phyloP scores from a whole-genome alignment of 64 coral and sea anemone genomes.

The Trachythela sp. region DNA sequence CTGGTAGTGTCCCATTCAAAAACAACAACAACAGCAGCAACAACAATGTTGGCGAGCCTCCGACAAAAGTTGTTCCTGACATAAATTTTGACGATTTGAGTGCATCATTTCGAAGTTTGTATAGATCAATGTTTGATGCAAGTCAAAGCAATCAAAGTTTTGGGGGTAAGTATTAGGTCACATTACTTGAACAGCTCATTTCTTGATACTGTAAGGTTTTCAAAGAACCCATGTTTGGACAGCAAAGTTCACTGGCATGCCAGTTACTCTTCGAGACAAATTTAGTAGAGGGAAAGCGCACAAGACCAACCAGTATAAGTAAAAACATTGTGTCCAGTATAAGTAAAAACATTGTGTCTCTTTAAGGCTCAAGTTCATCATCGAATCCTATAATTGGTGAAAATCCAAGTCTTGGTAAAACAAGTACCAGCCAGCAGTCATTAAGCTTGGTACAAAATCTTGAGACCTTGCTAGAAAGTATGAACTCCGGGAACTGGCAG shows the following conservation, averaged over 20 bases:
- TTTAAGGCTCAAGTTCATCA: neutral
- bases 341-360: neutral
- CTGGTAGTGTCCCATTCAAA: constrained; percentile 27
- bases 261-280: too few species aligned
- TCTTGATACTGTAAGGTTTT: too few species aligned
- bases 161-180: constrained; percentile 51
- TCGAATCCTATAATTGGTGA: neutral
- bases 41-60: constrained; percentile 72
- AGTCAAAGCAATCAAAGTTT: constrained; percentile 61
- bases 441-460: constrained; percentile 61
- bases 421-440: constrained; percentile 5
- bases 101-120: constrained; percentile 94
- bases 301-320: too few species aligned
- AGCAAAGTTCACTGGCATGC: too few species aligned
- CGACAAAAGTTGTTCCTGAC: constrained; percentile 83
- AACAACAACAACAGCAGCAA: constrained; percentile 42
- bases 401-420: constrained; percentile 3
- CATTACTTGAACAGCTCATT: neutral
- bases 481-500: constrained; percentile 80
- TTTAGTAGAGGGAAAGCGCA: too few species aligned
- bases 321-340: too few species aligned
- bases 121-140: constrained; percentile 95
- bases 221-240: too few species aligned
- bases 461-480: constrained; percentile 83
- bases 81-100: constrained; percentile 95